Percentiles rank a stretch among this genome's conserved stretches.
Conservation (phyloP, 1,140 invertebrate species). For the Pinna nobilis region DNA sequence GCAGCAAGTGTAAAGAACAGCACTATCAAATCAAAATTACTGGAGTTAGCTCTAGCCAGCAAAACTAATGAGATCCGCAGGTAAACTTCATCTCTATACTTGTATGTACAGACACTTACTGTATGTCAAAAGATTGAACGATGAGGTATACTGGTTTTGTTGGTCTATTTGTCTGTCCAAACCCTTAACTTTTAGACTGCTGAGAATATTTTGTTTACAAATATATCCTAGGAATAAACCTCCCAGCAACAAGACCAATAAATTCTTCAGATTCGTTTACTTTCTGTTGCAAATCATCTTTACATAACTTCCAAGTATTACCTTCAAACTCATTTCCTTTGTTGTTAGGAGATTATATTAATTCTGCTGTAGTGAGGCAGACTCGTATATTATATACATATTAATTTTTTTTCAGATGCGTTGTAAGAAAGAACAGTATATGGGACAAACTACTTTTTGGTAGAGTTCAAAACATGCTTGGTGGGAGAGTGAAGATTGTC, state of each 20-base stretch:
- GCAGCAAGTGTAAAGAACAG: constrained; percentile 1
- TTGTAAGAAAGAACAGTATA: constrained; percentile 70
- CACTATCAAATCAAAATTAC: constrained; percentile 2
- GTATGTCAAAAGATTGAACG: background rate
- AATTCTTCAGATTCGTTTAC: background rate
- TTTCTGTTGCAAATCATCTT: background rate
- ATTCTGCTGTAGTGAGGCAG: too few relatives aligned
- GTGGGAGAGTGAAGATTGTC: constrained; percentile 93
- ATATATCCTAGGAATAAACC: too few relatives aligned
- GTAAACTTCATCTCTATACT: background rate
- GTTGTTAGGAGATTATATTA: too few relatives aligned
- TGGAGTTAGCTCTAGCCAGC: constrained; percentile 4
- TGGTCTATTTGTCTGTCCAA: background rate
- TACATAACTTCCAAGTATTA: too few relatives aligned
- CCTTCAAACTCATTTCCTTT: too few relatives aligned
- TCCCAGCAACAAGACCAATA: background rate
- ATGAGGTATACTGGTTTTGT: too few relatives aligned
- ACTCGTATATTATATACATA: too few relatives aligned
- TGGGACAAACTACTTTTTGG: constrained; percentile 89
- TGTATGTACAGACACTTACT: background rate
- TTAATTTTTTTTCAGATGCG: constrained; percentile 63
- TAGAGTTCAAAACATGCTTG: constrained; percentile 92
- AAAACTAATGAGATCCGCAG: background rate
- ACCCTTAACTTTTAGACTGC: too few relatives aligned
- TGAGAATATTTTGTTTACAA: too few relatives aligned